Conservation (phyloP, 2,113 vertebrate genomes). For the Osmerus mordax region DNA sequence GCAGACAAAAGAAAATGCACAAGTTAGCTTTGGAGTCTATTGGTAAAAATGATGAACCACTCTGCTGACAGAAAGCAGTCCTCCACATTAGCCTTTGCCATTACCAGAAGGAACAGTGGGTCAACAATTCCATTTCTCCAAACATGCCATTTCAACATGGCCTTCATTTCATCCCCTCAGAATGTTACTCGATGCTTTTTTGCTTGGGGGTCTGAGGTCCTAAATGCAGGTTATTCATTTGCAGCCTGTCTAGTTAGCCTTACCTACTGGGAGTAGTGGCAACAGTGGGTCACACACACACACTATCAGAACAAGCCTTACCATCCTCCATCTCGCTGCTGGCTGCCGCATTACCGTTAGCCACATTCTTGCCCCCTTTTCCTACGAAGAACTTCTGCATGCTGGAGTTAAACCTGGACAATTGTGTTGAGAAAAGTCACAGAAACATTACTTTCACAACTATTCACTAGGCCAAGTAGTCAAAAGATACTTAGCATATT, state of each 20-base stretch:
- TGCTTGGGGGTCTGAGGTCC: too few relatives aligned
- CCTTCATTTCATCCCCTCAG: too few relatives aligned
- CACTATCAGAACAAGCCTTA: slow-evolving; percentile 86
- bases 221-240: neutral
- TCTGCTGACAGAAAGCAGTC: too few relatives aligned
- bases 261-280: slow-evolving; percentile 86
- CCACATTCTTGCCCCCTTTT: slow-evolving; percentile 77
- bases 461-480: too few relatives aligned
- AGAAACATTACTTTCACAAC: too few relatives aligned
- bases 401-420: slow-evolving; percentile 84
- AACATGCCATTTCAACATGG: too few relatives aligned
- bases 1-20: too few relatives aligned
- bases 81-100: too few relatives aligned
- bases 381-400: slow-evolving; percentile 80
- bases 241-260: slow-evolving; percentile 95
- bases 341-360: slow-evolving; percentile 85
- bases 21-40: neutral
- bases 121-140: too few relatives aligned
- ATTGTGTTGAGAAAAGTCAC: neutral
- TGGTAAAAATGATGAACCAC: too few relatives aligned
- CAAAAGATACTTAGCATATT: neutral
- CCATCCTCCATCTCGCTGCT: slow-evolving; percentile 93
- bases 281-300: slow-evolving; percentile 82
- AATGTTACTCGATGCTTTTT: too few relatives aligned
- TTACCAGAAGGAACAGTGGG: too few relatives aligned